These are phyloP conservation scores for Dipodomys merriami DNA, from an alignment of 2,113 vertebrate species.

Conservation along the genomic window DNA sequence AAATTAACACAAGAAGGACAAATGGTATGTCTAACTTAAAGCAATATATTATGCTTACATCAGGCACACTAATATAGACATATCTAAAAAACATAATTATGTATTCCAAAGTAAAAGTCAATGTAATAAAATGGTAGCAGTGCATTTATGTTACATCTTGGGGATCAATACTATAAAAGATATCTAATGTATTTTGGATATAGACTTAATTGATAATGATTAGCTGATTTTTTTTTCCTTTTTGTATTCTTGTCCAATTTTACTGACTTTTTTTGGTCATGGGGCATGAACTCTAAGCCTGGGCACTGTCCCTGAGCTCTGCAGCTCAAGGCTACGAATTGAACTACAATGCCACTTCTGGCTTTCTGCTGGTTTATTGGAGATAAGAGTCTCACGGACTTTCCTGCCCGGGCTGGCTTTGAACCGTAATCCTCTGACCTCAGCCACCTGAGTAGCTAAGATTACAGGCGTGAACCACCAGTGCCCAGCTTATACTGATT, in stretches of 20 bases:
- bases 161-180: background rate
- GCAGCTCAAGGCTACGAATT: too few species aligned
- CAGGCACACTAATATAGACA: background rate
- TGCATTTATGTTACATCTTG: background rate
- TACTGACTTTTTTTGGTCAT: background rate
- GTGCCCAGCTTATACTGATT: background rate
- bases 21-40: background rate
- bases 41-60: background rate
- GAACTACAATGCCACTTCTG: too few species aligned
- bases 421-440: too few species aligned
- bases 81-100: background rate
- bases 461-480: too few species aligned
- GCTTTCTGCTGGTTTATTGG: too few species aligned
- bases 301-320: too few species aligned
- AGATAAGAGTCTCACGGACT: too few species aligned
- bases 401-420: too few species aligned
- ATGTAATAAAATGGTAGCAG: background rate
- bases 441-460: too few species aligned
- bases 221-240: background rate
- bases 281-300: too few species aligned
- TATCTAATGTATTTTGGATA: background rate
- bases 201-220: background rate
- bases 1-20: background rate
- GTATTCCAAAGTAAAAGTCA: background rate
- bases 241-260: conserved; percentile 25